A percentile compares a stretch with the other conserved stretches of the same genome.
phyloP scores from a whole-genome alignment of 2,888 invertebrate species.

The Cantharis rufa region DNA sequence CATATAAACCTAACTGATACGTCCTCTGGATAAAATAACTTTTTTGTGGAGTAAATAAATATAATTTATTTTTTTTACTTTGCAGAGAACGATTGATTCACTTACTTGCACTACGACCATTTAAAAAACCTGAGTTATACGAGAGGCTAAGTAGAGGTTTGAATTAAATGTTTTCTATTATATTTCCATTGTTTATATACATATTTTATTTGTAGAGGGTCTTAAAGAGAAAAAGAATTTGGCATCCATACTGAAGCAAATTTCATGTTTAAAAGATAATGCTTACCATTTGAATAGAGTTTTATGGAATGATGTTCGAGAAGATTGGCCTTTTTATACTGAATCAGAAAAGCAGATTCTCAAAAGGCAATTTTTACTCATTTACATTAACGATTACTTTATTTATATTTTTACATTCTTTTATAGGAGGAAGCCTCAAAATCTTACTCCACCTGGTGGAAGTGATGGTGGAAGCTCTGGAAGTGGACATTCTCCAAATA shows the following conservation, averaged over 20 bases:
- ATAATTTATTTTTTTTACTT: conserved; percentile 32
- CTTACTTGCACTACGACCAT: conserved; percentile 88
- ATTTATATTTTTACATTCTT: conserved; percentile 8
- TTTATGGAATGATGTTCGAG: conserved; percentile 91
- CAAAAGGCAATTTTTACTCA: conserved; percentile 66
- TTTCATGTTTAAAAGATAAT: conserved; percentile 84
- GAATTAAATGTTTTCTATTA: conserved; percentile 41
- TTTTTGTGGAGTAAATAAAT: not conserved
- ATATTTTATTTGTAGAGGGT: conserved; percentile 70
- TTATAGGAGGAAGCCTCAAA: conserved; percentile 84
- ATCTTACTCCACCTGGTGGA: conserved; percentile 85
- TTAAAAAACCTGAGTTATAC: conserved; percentile 90
- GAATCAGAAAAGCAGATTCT: conserved; percentile 87
- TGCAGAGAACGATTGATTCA: conserved; percentile 92
- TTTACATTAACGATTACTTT: not conserved
- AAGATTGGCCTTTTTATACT: conserved; percentile 92
- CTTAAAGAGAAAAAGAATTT: conserved; percentile 79
- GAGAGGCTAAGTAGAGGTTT: conserved; percentile 80
- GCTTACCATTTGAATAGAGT: conserved; percentile 84
- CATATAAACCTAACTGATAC: not conserved
- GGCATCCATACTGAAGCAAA: conserved; percentile 77
- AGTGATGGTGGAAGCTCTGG: conserved; percentile 79
- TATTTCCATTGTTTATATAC: not conserved
- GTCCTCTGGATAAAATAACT: not conserved
- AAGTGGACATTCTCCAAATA: conserved; percentile 79